Percentiles rank a stretch among this genome's conserved stretches.
Evolutionary conservation across 1,140 invertebrate species (phyloP).

Genomic region (Teleogryllus occipitalis): DNA sequence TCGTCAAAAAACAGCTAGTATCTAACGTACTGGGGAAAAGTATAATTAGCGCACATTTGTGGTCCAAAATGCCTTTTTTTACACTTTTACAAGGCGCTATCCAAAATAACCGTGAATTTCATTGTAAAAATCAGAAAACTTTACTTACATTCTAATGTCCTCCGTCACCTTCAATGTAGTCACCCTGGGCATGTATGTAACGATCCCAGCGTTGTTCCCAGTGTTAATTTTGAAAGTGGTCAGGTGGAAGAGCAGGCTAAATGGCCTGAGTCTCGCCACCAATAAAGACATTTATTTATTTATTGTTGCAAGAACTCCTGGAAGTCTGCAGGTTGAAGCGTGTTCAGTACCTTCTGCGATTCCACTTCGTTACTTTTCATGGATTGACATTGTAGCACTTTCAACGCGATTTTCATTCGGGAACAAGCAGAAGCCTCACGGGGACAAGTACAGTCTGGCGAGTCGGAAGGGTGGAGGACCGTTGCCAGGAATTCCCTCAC

Average conservation of each 20-base stretch:
- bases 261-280: no score
- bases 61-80: no score
- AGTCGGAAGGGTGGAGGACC: neutral
- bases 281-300: no score
- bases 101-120: neutral
- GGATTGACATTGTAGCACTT: neutral
- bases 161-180: neutral
- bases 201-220: neutral
- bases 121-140: neutral
- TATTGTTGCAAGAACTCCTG: neutral
- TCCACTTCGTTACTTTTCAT: neutral
- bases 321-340: neutral
- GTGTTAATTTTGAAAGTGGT: no score
- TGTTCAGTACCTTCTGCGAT: neutral
- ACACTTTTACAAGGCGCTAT: neutral
- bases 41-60: no score
- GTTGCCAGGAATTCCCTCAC: neutral
- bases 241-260: no score
- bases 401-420: neutral
- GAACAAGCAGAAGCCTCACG: neutral
- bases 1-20: no score
- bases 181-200: neutral
- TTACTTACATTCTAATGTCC: neutral
- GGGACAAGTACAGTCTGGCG: neutral
- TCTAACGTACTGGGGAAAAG: no score